Evolutionary conservation across 2,888 invertebrate genomes (phyloP), one percentile per base, ranked within the genome.

Genomic region (Dryobota labecula): DNA sequence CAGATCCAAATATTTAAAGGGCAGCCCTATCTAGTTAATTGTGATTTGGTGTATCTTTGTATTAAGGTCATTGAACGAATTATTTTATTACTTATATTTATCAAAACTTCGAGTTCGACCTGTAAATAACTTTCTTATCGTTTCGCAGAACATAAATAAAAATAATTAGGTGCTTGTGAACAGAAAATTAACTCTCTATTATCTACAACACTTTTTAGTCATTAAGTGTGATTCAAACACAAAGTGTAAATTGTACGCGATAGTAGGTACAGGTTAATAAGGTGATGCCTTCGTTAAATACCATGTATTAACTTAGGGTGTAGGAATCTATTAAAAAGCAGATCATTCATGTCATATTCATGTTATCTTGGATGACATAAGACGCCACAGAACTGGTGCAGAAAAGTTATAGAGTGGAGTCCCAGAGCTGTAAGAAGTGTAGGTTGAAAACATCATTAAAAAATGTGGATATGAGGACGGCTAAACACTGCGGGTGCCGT

Each of bases 51-150:
- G 15, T 30, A 30, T n/a, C 43, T 43, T 30, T 20, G 5, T 43
- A 13, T 7, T 15, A 45, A 45, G 49, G 77, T 75, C 60, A 51
- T 33, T 76, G 30, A 75, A 70, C 77, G 43, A 36, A 8, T 20
- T 30, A 49, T 47, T 56, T 3, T 24, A 75, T 47, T 0, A 56
- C 41, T 58, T 51, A 1, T n/a, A 30, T 15, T 60, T 76, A 76
- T 70, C 45, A 56, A 38, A 49, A 43, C 24, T 24, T 67, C n/a
- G 33, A 8, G 24, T 13, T 49, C 38, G 76, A 73, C 73, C 67
- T 67, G 30, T 73, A 56, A 8, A 30, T 38, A 30, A 54, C 36
- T 61, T 76, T 69, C 47, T 56, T 74, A 77, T 74, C 77, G n/a
- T 43, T 76, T 18, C 47, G 43, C 9, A 56, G 54, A 43, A 33